Conservation (phyloP, 2,888 invertebrate species). For the Lypha dubia region DNA sequence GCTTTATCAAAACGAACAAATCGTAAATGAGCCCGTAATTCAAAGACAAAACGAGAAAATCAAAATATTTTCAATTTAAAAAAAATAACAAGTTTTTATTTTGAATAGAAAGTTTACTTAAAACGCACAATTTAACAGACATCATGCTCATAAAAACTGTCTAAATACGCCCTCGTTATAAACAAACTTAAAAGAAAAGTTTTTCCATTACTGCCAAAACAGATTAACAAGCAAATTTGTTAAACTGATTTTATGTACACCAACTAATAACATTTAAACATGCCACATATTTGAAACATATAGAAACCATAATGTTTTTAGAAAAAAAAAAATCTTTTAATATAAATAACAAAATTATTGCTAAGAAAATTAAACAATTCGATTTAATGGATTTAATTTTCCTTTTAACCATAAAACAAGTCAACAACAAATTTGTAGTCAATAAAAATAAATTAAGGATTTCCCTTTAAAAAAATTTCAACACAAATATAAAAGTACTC, state of each 20-base stretch:
- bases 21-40: too few species aligned
- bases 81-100: too few species aligned
- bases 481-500: slow-evolving; percentile 4
- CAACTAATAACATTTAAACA: slow-evolving; percentile 62
- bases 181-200: neutral
- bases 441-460: slow-evolving; percentile 1
- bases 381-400: slow-evolving; percentile 50
- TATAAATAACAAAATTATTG: slow-evolving; percentile 45
- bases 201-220: slow-evolving; percentile 37
- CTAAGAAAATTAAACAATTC: slow-evolving; percentile 39
- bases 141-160: neutral
- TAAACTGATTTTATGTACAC: slow-evolving; percentile 53
- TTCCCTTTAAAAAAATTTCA: neutral
- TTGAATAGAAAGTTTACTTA: neutral
- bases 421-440: slow-evolving; percentile 3
- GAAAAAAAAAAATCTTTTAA: neutral
- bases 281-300: slow-evolving; percentile 36
- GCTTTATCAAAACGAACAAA: too few species aligned
- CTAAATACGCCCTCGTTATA: slow-evolving; percentile 3
- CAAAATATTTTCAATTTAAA: too few species aligned
- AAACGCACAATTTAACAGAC: neutral
- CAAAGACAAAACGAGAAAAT: too few species aligned
- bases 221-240: slow-evolving; percentile 59
- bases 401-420: neutral
- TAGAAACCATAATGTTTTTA: neutral